Evolutionary conservation across 2,888 invertebrate genomes (phyloP).

Genomic region (Allygus modestus): DNA sequence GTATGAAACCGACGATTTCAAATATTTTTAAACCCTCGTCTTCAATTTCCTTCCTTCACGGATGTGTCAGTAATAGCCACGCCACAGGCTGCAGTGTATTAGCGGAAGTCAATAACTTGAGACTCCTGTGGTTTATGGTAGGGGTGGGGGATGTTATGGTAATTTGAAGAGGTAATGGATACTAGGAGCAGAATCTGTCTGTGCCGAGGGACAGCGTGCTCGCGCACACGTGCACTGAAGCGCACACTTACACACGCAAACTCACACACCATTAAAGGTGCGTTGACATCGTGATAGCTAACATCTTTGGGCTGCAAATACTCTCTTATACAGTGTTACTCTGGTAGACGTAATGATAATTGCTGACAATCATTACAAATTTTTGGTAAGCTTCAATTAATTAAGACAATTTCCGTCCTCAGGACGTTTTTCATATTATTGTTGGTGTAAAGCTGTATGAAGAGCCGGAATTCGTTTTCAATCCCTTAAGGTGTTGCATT

Average conservation of each 20-base stretch:
- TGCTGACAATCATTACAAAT: no score
- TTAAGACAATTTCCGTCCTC: no score
- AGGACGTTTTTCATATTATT: no score
- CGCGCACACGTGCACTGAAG: background rate
- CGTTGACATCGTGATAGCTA: background rate
- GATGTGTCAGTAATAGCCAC: constrained; percentile 1
- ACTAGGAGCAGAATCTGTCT: background rate
- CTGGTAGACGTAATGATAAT: no score
- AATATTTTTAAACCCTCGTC: background rate
- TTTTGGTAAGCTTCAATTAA: no score
- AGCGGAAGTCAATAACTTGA: constrained; percentile 37
- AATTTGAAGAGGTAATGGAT: constrained; percentile 42
- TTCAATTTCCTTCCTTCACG: background rate
- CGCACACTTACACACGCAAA: background rate
- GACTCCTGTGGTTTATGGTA: constrained; percentile 21
- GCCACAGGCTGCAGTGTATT: background rate
- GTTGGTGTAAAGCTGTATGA: no score
- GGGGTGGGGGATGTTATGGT: constrained; percentile 39
- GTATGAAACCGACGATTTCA: no score
- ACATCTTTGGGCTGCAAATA: no score
- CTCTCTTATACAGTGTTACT: no score
- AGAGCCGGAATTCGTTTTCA: no score
- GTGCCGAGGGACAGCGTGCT: background rate
- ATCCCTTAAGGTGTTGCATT: no score
- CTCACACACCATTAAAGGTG: background rate